These are phyloP conservation scores for Gopherus evgoodei DNA, from an alignment of 2,113 vertebrate species.

Conservation along the genomic window DNA sequence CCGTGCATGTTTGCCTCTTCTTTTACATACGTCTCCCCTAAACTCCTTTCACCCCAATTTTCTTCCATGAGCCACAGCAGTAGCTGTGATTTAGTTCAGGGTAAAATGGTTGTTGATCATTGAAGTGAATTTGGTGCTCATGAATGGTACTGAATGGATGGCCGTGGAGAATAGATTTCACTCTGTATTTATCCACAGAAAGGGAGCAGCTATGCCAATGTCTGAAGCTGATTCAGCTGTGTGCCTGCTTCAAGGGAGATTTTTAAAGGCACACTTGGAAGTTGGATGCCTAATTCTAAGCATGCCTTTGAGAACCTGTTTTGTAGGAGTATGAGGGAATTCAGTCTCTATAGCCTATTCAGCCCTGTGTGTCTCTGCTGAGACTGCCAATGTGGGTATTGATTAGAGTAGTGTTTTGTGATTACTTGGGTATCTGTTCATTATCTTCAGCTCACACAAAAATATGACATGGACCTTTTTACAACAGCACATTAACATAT, in stretches of 20 bases:
- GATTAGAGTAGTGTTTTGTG: not conserved
- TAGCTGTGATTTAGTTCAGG: not conserved
- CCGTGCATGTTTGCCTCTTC: not conserved
- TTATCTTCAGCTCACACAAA: not conserved
- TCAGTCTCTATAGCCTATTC: not conserved
- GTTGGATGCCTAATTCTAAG: not conserved
- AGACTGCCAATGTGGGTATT: not conserved
- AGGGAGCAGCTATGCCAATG: not conserved
- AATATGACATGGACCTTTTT: not conserved
- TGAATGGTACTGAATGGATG: not conserved
- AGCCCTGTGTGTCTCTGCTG: not conserved
- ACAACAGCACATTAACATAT: not conserved
- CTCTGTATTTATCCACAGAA: not conserved
- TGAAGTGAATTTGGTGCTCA: not conserved
- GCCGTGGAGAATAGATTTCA: not conserved
- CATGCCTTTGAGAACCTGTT: not conserved
- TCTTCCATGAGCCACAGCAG: not conserved
- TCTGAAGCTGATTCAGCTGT: not conserved
- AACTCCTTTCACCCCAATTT: not conserved
- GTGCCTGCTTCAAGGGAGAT: not conserved
- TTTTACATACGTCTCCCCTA: not conserved
- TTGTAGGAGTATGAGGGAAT: not conserved
- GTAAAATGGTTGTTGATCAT: not conserved
- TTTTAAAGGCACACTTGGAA: not conserved
- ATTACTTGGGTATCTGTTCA: not conserved